Base-by-base conservation (phyloP, 2,113 vertebrate species). In the Syngnathus floridae region DNA sequence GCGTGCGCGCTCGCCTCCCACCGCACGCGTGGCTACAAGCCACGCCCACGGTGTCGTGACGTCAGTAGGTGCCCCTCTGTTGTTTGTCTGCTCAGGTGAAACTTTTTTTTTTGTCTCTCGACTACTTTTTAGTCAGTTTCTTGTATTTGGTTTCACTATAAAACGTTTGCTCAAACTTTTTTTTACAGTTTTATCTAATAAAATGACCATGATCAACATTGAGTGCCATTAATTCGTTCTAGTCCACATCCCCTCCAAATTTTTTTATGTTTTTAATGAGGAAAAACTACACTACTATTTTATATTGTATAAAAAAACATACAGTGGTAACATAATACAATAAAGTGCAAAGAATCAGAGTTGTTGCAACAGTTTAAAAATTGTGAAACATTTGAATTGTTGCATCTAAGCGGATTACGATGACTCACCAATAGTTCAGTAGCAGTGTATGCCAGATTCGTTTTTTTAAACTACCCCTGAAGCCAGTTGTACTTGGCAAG, bases 21-120 rank as follows among this genome's bases (percentile, higher is more conserved):
- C 52, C 71, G 41, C 69, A 37, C 36, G 45, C 31, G 48, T 69
- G 11, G 67, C 66, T 67, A 11, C 7, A 74, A 48, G 79, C 83
- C 62, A 80, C 83, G 75, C 85, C 85, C 64, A 11, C 62, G 8
- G 26, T 31, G 43, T 48, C 5, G 73, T 70, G 77, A 61, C 65
- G 74, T 59, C 38, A 37, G 63, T 77, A 82, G 82, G 82, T 85
- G 72, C 48, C 1, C 5, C 14, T 7, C 26, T 56, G 5, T 31
- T 31, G 5, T 3, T 31, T 22, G 31, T n/a, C 38, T 17, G 62
- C 1, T 59, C 57, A 74, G 69, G 61, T 71, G 68, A 60, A 57
- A 38, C 54, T 54, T 26, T 22, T 22, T 52, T 21, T 45, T 45
- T 45, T 16, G 16, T 17, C 12, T 45, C 17, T 48, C 16, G 17